A percentile compares a stretch with the other conserved stretches of the same genome.
Conservation (phyloP, 2,113 vertebrate species). For the Thinocorus orbignyianus region DNA sequence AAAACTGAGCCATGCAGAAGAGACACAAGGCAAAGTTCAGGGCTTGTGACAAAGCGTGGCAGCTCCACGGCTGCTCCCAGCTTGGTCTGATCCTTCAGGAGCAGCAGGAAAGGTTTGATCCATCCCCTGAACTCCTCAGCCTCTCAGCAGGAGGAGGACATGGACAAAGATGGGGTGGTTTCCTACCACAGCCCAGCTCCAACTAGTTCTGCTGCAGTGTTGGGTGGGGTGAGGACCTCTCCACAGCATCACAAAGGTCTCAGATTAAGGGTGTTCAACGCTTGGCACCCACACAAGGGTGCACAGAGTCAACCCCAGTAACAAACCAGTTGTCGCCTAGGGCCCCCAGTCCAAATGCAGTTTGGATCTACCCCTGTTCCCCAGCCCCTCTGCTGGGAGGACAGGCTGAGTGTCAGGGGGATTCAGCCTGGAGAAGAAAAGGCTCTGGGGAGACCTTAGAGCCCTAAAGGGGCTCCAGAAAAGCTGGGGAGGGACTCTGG, state of each 20-base stretch:
- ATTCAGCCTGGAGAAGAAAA: too few relatives aligned
- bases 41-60: background rate
- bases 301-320: background rate
- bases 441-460: too few relatives aligned
- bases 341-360: background rate
- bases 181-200: background rate
- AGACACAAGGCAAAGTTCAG: background rate
- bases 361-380: too few relatives aligned
- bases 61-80: background rate
- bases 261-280: background rate
- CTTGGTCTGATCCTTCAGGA: background rate
- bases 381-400: background rate
- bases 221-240: background rate
- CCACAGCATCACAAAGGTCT: background rate
- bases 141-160: background rate
- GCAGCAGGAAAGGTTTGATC: background rate
- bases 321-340: accelerated
- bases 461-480: too few relatives aligned
- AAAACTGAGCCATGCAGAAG: slow-evolving; percentile 28
- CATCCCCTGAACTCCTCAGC: background rate
- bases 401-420: too few relatives aligned
- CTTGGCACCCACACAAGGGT: background rate
- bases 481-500: too few relatives aligned
- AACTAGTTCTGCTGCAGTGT: background rate
- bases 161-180: background rate